These are phyloP conservation scores for Melitaea cinxia DNA, from an alignment of 1,140 invertebrate species.

Conservation along the genomic window DNA sequence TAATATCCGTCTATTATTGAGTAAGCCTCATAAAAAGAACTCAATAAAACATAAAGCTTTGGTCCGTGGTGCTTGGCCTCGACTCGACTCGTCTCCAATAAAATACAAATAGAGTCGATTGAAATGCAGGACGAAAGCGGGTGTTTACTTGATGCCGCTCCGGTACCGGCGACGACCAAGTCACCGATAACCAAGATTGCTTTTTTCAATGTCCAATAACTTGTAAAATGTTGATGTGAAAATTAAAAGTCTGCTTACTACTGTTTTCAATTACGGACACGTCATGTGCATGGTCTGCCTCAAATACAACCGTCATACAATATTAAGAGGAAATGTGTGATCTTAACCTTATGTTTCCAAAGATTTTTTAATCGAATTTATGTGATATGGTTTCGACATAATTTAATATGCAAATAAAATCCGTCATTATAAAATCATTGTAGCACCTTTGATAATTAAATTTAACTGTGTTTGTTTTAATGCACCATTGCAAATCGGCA, in stretches of 20 bases:
- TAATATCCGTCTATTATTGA: constrained; percentile 71
- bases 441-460: neutral
- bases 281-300: neutral
- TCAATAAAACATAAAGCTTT: constrained; percentile 79
- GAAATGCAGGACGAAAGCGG: constrained; percentile 76
- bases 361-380: too few relatives aligned
- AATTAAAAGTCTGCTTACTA: constrained; percentile 52
- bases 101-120: constrained; percentile 80
- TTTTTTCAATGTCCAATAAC: constrained; percentile 72
- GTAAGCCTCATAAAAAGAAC: constrained; percentile 72
- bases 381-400: neutral
- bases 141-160: constrained; percentile 72
- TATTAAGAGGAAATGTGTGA: too few relatives aligned
- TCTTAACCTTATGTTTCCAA: too few relatives aligned
- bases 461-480: neutral
- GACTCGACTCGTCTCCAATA: constrained; percentile 71
- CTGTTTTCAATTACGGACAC: constrained; percentile 1
- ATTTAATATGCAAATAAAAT: neutral
- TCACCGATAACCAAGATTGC: constrained; percentile 75
- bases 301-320: neutral
- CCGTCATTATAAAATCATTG: neutral
- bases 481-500: neutral
- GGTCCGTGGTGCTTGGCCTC: constrained; percentile 60
- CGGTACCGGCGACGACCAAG: constrained; percentile 51
- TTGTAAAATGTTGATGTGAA: constrained; percentile 70